Conservation (phyloP, 2,797 vertebrate genomes). For the Chelon labrosus region DNA sequence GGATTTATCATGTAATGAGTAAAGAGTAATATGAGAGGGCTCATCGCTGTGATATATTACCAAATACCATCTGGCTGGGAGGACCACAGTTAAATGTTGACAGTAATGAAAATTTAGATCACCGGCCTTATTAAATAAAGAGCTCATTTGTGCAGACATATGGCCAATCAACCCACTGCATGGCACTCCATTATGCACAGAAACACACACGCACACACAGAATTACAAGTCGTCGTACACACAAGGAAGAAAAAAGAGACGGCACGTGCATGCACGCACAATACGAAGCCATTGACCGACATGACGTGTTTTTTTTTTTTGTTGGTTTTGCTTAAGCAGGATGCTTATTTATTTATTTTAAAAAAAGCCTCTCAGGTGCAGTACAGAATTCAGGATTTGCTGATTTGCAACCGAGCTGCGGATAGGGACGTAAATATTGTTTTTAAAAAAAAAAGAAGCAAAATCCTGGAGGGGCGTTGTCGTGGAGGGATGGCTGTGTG, state of each 20-base stretch:
- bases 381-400: slow-evolving; percentile 12
- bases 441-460: slow-evolving; percentile 1
- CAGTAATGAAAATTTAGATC: slow-evolving; percentile 83
- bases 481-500: slow-evolving; percentile 23
- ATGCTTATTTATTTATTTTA: slow-evolving; percentile 13
- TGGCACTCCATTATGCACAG: slow-evolving; percentile 59
- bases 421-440: not conserved
- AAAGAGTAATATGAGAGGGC: slow-evolving; percentile 69
- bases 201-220: not conserved
- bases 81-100: slow-evolving; percentile 79
- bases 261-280: slow-evolving; percentile 10
- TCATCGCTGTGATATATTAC: slow-evolving; percentile 73
- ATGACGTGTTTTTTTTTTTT: slow-evolving; percentile 13
- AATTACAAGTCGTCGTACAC: slow-evolving; percentile 1
- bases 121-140: slow-evolving; percentile 82
- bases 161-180: slow-evolving; percentile 74
- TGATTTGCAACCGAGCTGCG: not conserved
- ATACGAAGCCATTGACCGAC: not conserved
- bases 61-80: slow-evolving; percentile 77
- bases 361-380: not conserved
- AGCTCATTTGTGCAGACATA: slow-evolving; percentile 79
- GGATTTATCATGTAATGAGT: slow-evolving; percentile 60
- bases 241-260: slow-evolving; percentile 4
- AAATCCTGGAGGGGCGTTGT: slow-evolving; percentile 18
- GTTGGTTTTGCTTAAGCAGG: not conserved